These are phyloP conservation scores for Philaethria dido DNA, from an alignment of 2,888 invertebrate species.

Conservation along the genomic window DNA sequence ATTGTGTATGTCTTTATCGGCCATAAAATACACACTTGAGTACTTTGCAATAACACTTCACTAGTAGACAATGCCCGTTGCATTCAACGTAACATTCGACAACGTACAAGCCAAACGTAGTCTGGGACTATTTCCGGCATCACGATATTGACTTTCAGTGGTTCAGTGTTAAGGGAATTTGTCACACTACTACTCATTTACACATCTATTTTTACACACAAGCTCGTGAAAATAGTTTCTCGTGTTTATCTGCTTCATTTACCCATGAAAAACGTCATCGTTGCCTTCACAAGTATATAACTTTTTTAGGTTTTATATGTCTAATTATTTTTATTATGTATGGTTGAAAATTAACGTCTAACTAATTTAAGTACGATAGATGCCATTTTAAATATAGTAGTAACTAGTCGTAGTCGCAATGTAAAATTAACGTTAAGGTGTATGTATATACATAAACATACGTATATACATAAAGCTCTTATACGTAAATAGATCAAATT, in stretches of 20 bases:
- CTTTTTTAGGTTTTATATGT: not conserved
- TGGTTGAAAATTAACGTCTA: no score
- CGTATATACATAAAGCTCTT: no score
- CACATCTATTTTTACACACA: slow-evolving; percentile 32
- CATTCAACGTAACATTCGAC: slow-evolving; percentile 14
- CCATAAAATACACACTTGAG: slow-evolving; percentile 28
- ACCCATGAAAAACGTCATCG: slow-evolving; percentile 10
- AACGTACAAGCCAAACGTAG: slow-evolving; percentile 27
- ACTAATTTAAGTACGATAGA: no score
- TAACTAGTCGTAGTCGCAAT: no score
- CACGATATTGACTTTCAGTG: slow-evolving; percentile 42
- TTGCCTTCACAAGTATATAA: slow-evolving; percentile 6
- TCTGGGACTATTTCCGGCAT: slow-evolving; percentile 40
- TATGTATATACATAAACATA: no score
- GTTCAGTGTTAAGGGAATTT: slow-evolving; percentile 17
- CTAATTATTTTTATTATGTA: not conserved
- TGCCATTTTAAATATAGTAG: no score
- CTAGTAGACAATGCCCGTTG: slow-evolving; percentile 15
- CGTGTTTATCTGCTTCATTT: not conserved
- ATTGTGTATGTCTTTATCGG: slow-evolving; percentile 18
- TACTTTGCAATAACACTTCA: no score
- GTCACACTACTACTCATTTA: slow-evolving; percentile 28
- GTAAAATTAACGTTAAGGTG: no score
- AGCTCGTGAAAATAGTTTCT: not conserved
- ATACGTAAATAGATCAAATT: no score